Base-by-base conservation (phyloP, 2,113 vertebrate species). In the Sapayoa aenigma region DNA sequence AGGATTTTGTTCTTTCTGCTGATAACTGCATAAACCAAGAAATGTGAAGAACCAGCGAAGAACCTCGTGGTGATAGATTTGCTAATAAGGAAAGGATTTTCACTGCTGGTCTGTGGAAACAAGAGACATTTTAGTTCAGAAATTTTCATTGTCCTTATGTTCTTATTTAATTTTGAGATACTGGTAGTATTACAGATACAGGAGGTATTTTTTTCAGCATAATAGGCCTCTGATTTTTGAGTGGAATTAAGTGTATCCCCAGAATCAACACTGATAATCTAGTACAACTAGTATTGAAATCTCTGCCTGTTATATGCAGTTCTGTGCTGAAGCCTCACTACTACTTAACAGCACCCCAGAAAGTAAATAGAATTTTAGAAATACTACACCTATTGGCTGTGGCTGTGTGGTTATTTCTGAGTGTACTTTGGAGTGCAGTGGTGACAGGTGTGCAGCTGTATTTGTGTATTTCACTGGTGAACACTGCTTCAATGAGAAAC, bases 201-300 rank as follows among this genome's bases (percentile, higher is more conserved):
- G 46, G 13, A 41, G 23, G 4, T 11, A 2, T 35, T 71, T 84
- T 74, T 63, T 44, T n/a, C 19, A 75, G 7, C 12, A 9, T 42
- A 31, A 14, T 11, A 6, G 14, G 1, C 11, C n/a, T 60, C 46
- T 65, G 58, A 44, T 28, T 75, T 83, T 53, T 28, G 28, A 7
- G 14, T 1, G 2, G 41, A 9, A 17, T 49, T 42, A 3, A 49
- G 3, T 7, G 5, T 33, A 23, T 62, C 20, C 15, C 80, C 30
- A 44, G 58, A 76, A 47, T 39, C 18, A 33, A 33, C 66, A 8
- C 7, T 73, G 59, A 10, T 53, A 19, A 63, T 60, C 39, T 53
- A 4, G 9, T 30, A 9, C 6, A 35, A 76, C 1, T 0, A 4
- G 2, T 30, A 11, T 12, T 75, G 68, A 52, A 56, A 24, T 68